These are phyloP conservation scores for Theristicus caerulescens DNA, from an alignment of 2,113 vertebrate species.

Conservation along the genomic window DNA sequence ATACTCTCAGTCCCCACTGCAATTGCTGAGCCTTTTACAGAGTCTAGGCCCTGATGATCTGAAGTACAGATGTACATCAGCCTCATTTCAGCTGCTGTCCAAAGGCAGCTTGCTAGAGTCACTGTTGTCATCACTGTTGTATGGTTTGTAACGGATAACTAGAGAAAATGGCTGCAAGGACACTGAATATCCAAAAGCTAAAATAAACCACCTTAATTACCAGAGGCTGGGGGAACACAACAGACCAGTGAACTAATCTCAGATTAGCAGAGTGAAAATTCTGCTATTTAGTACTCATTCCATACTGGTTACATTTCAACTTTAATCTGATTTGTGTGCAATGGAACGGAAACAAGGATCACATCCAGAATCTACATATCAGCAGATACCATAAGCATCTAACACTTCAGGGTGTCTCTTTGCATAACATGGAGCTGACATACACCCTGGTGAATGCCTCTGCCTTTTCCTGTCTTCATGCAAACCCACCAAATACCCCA, in stretches of 20 bases:
- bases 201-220: background rate
- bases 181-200: background rate
- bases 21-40: background rate
- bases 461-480: background rate
- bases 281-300: background rate
- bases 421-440: background rate
- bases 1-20: background rate
- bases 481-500: background rate
- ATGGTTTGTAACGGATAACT: fast-evolving
- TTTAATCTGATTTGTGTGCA: background rate
- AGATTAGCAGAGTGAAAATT: background rate
- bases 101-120: background rate
- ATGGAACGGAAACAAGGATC: background rate
- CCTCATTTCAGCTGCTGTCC: background rate
- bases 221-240: background rate
- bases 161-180: background rate
- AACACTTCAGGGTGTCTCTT: background rate
- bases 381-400: background rate
- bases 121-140: background rate
- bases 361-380: background rate
- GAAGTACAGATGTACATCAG: fast-evolving
- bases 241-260: background rate
- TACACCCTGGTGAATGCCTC: background rate
- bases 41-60: background rate
- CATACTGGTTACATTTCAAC: background rate